Evolutionary conservation across 1,140 invertebrate species (phyloP).

Genomic region (Gonioctena quinquepunctata): DNA sequence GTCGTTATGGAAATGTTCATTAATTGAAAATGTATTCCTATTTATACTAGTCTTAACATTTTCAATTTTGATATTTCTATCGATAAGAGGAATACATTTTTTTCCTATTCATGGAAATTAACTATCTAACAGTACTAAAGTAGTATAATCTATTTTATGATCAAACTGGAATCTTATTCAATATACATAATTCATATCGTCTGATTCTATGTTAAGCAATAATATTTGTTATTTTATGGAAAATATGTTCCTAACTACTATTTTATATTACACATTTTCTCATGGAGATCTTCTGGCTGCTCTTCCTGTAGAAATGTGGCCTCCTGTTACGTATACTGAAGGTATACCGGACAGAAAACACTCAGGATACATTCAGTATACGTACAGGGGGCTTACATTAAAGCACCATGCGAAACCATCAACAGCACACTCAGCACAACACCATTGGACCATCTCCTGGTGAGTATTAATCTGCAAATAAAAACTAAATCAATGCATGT

Average conservation of each 20-base stretch:
- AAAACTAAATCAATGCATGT: neutral
- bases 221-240: too few species aligned
- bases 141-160: too few species aligned
- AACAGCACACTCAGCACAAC: neutral
- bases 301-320: conserved; percentile 70
- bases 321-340: conserved; percentile 99
- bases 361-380: conserved; percentile 99
- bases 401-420: conserved; percentile 14
- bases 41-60: too few species aligned
- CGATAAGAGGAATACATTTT: too few species aligned
- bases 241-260: neutral
- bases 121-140: too few species aligned
- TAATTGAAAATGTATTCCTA: too few species aligned
- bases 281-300: neutral
- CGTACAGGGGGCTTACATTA: conserved; percentile 89
- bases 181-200: too few species aligned
- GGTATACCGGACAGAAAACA: conserved; percentile 97
- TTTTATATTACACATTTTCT: neutral
- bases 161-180: too few species aligned
- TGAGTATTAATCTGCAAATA: neutral
- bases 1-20: too few species aligned
- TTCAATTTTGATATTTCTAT: too few species aligned
- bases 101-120: too few species aligned
- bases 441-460: neutral
- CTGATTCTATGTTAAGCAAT: too few species aligned